phyloP scores from a whole-genome alignment of 2,797 vertebrate species.

The Falco peregrinus region DNA sequence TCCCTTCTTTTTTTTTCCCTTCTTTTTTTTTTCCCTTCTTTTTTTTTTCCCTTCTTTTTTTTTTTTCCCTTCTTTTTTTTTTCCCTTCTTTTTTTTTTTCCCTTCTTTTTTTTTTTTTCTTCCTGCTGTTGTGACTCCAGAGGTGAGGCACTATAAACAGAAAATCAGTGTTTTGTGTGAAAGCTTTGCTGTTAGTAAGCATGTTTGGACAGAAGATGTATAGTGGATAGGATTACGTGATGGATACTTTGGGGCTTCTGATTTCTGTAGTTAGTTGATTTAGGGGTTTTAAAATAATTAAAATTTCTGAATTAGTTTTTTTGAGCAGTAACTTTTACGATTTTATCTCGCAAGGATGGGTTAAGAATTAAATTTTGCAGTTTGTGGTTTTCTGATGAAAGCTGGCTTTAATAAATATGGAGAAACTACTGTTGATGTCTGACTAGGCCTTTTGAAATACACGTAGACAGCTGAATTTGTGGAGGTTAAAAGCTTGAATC shows the following conservation, averaged over 20 bases:
- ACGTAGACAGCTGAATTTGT: not conserved
- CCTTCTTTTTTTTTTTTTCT: not conserved
- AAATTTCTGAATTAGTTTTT: not conserved
- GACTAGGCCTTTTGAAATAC: not conserved
- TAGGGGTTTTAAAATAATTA: not conserved
- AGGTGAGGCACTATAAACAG: not conserved
- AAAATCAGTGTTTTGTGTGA: not conserved
- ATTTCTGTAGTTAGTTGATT: not conserved
- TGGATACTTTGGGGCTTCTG: not conserved
- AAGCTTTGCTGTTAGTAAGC: not conserved
- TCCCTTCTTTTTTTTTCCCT: too few species aligned
- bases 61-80: not conserved
- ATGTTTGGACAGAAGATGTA: accelerated
- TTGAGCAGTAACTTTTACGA: not conserved
- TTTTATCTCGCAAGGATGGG: not conserved
- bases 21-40: too few species aligned
- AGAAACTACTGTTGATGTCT: not conserved
- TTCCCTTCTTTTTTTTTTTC: too few species aligned
- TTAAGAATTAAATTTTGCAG: not conserved
- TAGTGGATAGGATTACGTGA: too few species aligned
- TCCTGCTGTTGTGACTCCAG: not conserved
- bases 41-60: too few species aligned
- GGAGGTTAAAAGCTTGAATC: not conserved
- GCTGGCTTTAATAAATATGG: not conserved
- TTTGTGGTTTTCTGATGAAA: constrained; percentile 12